Evolutionary conservation across 2,797 vertebrate genomes (phyloP).

Genomic region (Distichodus sexfasciatus): DNA sequence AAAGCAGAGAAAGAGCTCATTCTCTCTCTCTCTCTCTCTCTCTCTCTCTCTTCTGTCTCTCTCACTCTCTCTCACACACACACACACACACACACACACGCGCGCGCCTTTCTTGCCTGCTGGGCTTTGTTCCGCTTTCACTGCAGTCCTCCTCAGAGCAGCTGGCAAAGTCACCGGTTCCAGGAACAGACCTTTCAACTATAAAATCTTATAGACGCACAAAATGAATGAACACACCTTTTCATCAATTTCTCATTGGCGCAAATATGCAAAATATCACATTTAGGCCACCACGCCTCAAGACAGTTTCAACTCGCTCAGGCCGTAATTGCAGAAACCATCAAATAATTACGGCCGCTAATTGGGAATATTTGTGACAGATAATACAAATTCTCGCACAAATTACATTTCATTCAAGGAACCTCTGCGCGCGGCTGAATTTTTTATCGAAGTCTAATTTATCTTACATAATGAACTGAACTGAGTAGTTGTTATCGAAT

Average conservation of each 20-base stretch:
- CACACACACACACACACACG: slow-evolving; percentile 39
- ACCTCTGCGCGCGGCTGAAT: slow-evolving; percentile 90
- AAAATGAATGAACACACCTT: slow-evolving; percentile 99
- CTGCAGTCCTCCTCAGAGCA: neutral
- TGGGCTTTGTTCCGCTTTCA: slow-evolving; percentile 34
- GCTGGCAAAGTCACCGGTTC: slow-evolving; percentile 89
- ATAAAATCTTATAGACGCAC: too few relatives aligned
- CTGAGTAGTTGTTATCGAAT: slow-evolving; percentile 99
- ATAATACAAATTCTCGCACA: slow-evolving; percentile 99
- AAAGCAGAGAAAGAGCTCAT: too few relatives aligned
- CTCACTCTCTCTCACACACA: slow-evolving; percentile 62
- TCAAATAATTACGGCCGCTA: slow-evolving; percentile 99
- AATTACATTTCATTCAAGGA: slow-evolving; percentile 98
- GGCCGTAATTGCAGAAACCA: slow-evolving; percentile 99
- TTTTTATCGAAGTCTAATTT: slow-evolving; percentile 94
- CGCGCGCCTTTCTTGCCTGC: neutral
- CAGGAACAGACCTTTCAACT: slow-evolving; percentile 98
- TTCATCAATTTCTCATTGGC: slow-evolving; percentile 99
- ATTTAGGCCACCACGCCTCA: slow-evolving; percentile 98
- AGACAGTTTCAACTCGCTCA: slow-evolving; percentile 97
- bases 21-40: slow-evolving; percentile 69
- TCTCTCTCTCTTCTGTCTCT: slow-evolving; percentile 62
- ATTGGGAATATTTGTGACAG: slow-evolving; percentile 99
- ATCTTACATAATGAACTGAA: slow-evolving; percentile 99
- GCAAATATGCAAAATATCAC: slow-evolving; percentile 99